Base-by-base conservation (phyloP, 1,140 invertebrate genomes). In the Oncopodura yosiiana region DNA sequence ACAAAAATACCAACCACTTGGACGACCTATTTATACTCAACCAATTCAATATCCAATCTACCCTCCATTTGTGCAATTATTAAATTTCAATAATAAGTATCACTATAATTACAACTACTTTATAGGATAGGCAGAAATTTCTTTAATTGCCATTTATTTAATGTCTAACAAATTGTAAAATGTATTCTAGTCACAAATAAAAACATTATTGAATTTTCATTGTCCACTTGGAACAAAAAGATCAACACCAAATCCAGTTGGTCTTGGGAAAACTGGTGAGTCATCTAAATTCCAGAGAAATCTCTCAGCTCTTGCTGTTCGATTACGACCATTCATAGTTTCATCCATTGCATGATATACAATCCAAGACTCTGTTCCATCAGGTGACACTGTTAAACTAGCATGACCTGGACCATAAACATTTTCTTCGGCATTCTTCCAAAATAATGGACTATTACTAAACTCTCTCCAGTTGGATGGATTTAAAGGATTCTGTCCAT, bases 331-430 rank as follows among this genome's bases (percentile, higher is more conserved):
- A 29, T 23, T 34, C 16, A 44, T 27, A 6, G 29, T 46, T n/a
- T 53, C 48, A 32, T 45, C 39, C 54, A 61, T 61, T 19, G 59
- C 59, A 34, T 61, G 59, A 24, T 61, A 61, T 1, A 61, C 45
- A n/a, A 61, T 24, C 53, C 60, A 61, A 16, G 53, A 53, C 26
- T 61, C 60, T 12, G 29, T 49, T 18, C 46, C 46, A 41, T 61
- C 60, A 55, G 11, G 18, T n/a, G 59, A 61, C 11, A 42, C 18
- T 18, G 59, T 61, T 18, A 61, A 39, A 27, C 49, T 53, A 6
- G 44, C 59, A 46, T 61, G 59, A 18, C 59, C 59, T 2, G 54
- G 53, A 2, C 54, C 59, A 39, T 41, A 54, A 5, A 61, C 59
- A 23, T 45, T 29, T 36, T 61, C 21, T 14, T 36, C 59, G 4